Evolutionary conservation across 2,888 invertebrate genomes (phyloP), one percentile per base, ranked within the genome.

Genomic region (Cephus pygmeus): DNA sequence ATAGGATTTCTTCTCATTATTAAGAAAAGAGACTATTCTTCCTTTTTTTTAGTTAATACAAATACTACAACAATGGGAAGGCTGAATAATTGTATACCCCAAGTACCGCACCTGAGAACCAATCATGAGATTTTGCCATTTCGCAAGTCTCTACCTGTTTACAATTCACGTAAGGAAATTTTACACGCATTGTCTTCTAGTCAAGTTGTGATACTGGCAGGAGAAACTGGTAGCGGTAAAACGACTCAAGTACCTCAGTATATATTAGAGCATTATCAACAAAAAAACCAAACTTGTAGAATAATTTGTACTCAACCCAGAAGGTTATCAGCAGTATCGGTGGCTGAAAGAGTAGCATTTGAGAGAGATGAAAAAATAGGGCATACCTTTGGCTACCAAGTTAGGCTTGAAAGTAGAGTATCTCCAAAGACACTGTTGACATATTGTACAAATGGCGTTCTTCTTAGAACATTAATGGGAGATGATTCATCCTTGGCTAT

Each of bases 201-300:
- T 84, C 89, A 94, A 93, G 94, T 96, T n/a, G 90, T 95, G 34
- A 94, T 96, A 83, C 94, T 98, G 34, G 94, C 95, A 6, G 96
- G 96, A 0, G 97, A 97, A 85, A 98, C 98, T 0, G 98, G 98
- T 0, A 97, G 96, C 77, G 98, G 98, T 0, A 98, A 98, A 93
- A 98, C 98, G 0, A 98, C 98, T 0, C 98, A 98, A 93, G 94
- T 99, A 69, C 98, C 99, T 0, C 99, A 99, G 88, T 97, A 96
- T 87, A 95, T 99, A 83, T 92, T 99, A 81, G 97, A 98, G 86
- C 94, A 97, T 91, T 94, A 93, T 84, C 93, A 92, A 86, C 92
- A 89, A 85, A 93, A 90, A 83, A 93, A 93, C 78, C 93, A 93
- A 85, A 93, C 94, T 0, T 96, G 97, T 81, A 94, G 98, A 76